Evolutionary conservation across 2,797 vertebrate genomes (phyloP).

Genomic region (Microcaecilia unicolor): DNA sequence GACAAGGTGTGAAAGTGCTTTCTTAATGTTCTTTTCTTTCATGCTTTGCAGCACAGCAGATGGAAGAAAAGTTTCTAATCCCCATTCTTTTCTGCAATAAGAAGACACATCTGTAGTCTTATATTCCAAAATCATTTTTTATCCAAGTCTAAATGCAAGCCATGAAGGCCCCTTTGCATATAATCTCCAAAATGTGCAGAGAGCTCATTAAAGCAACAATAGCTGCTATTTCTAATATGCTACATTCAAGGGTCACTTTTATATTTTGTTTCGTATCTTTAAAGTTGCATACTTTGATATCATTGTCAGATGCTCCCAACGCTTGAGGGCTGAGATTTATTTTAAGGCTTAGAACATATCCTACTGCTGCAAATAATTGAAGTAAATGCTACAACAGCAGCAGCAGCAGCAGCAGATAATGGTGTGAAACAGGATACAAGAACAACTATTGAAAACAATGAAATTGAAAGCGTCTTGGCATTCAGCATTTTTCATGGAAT

Average conservation of each 20-base stretch:
- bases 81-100: conserved; percentile 93
- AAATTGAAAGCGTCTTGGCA: too few relatives aligned
- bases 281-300: too few relatives aligned
- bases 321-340: too few relatives aligned
- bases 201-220: conserved; percentile 1
- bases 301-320: neutral
- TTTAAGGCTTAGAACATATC: too few relatives aligned
- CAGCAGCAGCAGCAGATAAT: too few relatives aligned
- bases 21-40: conserved; percentile 99
- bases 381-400: too few relatives aligned
- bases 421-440: too few relatives aligned
- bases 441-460: too few relatives aligned
- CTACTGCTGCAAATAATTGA: too few relatives aligned
- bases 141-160: conserved; percentile 21
- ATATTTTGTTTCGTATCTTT: too few relatives aligned
- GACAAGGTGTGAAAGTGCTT: conserved; percentile 95
- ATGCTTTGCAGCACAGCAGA: conserved; percentile 94
- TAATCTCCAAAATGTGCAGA: conserved; percentile 14
- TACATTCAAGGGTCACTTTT: too few relatives aligned
- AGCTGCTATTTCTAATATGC: conserved; percentile 6
- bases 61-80: conserved; percentile 90
- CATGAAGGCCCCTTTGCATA: conserved; percentile 19
- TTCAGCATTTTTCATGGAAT: too few relatives aligned
- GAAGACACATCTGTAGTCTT: conserved; percentile 44
- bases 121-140: conserved; percentile 35